Conservation (phyloP, 2,888 invertebrate genomes). For the Drosophila antonietae region DNA sequence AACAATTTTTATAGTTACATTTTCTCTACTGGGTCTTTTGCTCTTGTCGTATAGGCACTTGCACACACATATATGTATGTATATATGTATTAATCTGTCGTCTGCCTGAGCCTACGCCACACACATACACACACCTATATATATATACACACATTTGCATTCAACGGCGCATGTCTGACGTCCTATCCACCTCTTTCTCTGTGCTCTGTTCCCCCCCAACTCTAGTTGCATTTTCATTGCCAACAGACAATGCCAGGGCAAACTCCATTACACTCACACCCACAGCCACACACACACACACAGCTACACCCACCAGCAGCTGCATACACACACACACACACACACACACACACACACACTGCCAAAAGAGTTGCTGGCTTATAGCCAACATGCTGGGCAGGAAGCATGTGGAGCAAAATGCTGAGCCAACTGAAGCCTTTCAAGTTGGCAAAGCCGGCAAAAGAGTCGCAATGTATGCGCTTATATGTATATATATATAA, state of each 20-base stretch:
- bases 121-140: not conserved
- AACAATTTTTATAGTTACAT: not conserved
- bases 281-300: constrained; percentile 13
- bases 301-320: constrained; percentile 36
- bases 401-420: constrained; percentile 49
- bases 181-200: not conserved
- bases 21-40: constrained; percentile 19
- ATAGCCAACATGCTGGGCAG: constrained; percentile 24
- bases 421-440: constrained; percentile 76
- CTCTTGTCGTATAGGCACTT: constrained; percentile 3
- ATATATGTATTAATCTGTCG: constrained; percentile 12
- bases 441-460: constrained; percentile 77
- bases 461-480: constrained; percentile 40
- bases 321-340: constrained; percentile 5
- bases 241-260: constrained; percentile 80
- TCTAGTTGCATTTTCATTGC: constrained; percentile 75
- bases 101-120: constrained; percentile 30
- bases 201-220: not conserved
- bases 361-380: constrained; percentile 16
- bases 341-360: constrained; percentile 11
- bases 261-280: constrained; percentile 47
- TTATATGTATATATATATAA: constrained; percentile 14
- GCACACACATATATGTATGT: not conserved
- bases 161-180: constrained; percentile 68
- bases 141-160: not conserved